Evolutionary conservation across 1,140 invertebrate species (phyloP), one percentile per base, ranked within the genome.

Genomic region (Temnothorax nylanderi): DNA sequence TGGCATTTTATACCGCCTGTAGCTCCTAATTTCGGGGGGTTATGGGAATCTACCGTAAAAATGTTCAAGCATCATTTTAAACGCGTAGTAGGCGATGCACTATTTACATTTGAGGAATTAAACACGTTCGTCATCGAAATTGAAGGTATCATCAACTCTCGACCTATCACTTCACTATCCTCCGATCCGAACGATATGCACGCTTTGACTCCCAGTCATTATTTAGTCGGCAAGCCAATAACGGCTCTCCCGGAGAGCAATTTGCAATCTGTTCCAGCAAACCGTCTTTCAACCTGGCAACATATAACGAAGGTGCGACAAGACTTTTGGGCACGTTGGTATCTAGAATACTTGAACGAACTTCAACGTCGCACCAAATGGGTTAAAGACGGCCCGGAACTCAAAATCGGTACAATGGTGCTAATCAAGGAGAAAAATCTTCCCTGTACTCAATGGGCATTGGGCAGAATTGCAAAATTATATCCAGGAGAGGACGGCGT

Each of bases 81-180:
- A 18, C 44, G 16, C 5, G 85, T 82, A 5, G 21, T 74, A 10
- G 16, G 51, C 10, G 56, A 82, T 5, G 1, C 21, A 0, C n/a
- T 56, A 10, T 71, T 87, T 8, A 87, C 51, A 0, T 87, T 64
- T n/a, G 86, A 84, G 47, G 86, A 87, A n/a, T 41, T 84, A 16
- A 77, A 69, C 11, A 87, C 80, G 0, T 69, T 87, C 1, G 21
- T 21, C 13, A 26, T 34, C 8, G 49, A 85, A 16, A 21, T 85
- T 3, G 67, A 88, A 18, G 54, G 49, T 3, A 71, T 77, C 5
- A 10, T 85, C 1, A 80, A 76, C 7, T 76, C 64, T 0, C 54
- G 86, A 18, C 86, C 80, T 0, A 41, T 84, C 0, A 58, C 47
- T 0, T 6, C 10, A 26, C 26, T 74, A 0, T 78, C 71, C 0